A percentile compares a stretch with the other conserved stretches of the same genome.
Conservation (phyloP, 1,140 invertebrate genomes). For the Dolichoris vasculosae region DNA sequence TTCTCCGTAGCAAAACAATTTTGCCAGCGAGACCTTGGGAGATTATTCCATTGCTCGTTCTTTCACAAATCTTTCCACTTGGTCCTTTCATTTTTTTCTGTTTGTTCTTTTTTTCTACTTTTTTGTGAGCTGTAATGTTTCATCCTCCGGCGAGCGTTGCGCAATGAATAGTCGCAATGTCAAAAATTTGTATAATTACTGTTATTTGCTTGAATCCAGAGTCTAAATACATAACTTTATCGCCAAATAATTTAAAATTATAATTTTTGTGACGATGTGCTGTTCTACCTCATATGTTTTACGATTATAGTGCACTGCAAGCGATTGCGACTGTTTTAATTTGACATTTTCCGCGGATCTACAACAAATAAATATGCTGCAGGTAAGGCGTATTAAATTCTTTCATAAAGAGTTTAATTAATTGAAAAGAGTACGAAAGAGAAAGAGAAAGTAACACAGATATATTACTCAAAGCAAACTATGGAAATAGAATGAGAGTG, state of each 20-base stretch:
- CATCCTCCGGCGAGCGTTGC: not conserved
- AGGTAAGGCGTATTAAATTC: not conserved
- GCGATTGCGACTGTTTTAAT: not conserved
- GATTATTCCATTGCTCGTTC: not conserved
- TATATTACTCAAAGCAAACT: conserved; percentile 24
- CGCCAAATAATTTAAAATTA: not conserved
- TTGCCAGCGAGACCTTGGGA: not conserved
- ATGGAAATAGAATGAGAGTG: not conserved
- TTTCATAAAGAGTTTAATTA: not conserved
- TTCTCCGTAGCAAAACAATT: no score
- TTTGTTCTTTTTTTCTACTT: not conserved
- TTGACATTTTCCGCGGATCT: not conserved
- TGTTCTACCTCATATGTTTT: not conserved
- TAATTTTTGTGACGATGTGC: not conserved
- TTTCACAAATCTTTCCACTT: not conserved
- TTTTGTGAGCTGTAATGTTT: not conserved
- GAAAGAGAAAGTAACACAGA: conserved; percentile 4
- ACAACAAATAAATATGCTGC: not conserved
- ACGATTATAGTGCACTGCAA: not conserved
- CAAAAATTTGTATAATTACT: not conserved
- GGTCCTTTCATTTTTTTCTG: not conserved
- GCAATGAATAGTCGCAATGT: not conserved
- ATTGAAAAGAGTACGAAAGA: conserved; percentile 31
- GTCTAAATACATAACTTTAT: not conserved
- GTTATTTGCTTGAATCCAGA: not conserved